Conservation (phyloP, 2,797 vertebrate species). For the Poecilia picta region DNA sequence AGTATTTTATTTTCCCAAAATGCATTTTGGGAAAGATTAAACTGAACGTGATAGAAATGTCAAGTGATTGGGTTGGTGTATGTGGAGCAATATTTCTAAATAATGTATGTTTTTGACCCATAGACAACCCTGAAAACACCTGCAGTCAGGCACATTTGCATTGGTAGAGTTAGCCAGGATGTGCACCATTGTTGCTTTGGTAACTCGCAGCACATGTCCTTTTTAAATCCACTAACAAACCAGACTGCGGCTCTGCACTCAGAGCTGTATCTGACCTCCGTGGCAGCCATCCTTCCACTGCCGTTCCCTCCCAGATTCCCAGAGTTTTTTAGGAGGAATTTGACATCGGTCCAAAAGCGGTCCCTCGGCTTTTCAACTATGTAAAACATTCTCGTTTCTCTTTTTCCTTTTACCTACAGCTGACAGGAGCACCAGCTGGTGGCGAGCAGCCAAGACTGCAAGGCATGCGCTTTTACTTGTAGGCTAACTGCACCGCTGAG, state of each 20-base stretch:
- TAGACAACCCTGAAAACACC: conserved; percentile 35
- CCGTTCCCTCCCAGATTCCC: conserved; percentile 48
- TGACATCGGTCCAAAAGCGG: conserved; percentile 71
- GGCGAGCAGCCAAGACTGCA: conserved; percentile 76
- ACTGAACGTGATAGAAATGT: background rate
- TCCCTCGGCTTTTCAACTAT: conserved; percentile 69
- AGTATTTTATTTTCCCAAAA: background rate
- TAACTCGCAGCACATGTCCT: conserved; percentile 21
- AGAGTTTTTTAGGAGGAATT: conserved; percentile 58
- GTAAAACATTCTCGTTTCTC: conserved; percentile 56
- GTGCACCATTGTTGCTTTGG: background rate
- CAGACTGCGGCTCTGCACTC: conserved; percentile 44
- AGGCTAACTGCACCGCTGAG: conserved; percentile 67
- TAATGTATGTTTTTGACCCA: conserved; percentile 21
- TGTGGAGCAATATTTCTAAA: conserved; percentile 11
- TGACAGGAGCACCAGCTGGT: conserved; percentile 75
- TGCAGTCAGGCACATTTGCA: conserved; percentile 47
- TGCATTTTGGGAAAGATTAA: background rate
- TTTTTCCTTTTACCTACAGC: conserved; percentile 72
- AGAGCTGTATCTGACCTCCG: conserved; percentile 62
- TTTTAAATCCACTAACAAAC: conserved; percentile 42
- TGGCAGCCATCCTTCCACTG: conserved; percentile 50
- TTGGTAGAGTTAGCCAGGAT: conserved; percentile 22
- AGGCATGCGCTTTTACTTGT: conserved; percentile 74
- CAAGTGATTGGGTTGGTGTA: background rate